phyloP scores from a whole-genome alignment of 2,888 invertebrate genomes.

The Xylophagus ater region DNA sequence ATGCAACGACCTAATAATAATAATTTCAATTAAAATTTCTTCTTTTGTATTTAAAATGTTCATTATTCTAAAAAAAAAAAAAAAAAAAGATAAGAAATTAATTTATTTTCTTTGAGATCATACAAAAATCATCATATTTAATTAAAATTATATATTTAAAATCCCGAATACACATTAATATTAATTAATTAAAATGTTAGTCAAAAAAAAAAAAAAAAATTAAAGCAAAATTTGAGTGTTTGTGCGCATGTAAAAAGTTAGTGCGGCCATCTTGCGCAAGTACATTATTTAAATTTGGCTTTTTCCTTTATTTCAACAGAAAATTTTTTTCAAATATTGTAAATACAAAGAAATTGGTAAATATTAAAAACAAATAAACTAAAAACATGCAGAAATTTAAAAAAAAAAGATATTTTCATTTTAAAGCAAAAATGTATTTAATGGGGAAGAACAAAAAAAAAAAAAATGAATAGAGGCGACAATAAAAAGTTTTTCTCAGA shows the following conservation, averaged over 20 bases:
- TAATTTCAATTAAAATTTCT: no score
- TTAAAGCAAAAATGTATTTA: constrained; percentile 6
- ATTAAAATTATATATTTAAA: no score
- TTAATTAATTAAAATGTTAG: constrained; percentile 14
- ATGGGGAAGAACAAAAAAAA: constrained; percentile 2
- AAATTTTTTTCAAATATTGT: no score
- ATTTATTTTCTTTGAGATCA: no score
- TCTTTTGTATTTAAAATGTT: no score
- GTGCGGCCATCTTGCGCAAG: constrained; percentile 12
- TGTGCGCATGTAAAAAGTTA: constrained; percentile 16
- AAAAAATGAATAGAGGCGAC: no score
- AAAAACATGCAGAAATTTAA: not conserved
- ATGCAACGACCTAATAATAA: no score
- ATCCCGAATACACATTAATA: no score
- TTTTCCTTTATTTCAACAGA: not conserved
- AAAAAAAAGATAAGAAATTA: no score
- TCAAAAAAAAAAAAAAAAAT: constrained; percentile 30
- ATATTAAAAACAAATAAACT: not conserved
- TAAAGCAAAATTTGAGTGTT: constrained; percentile 19
- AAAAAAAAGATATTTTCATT: constrained; percentile 6
- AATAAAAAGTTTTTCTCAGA: no score
- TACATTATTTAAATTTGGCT: not conserved
- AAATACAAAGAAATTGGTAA: constrained; percentile 1
- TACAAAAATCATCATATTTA: no score
- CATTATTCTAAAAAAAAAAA: no score